Evolutionary conservation across 92 coral and sea anemone species (phyloP).

Genomic region (Parazoanthus darwini): DNA sequence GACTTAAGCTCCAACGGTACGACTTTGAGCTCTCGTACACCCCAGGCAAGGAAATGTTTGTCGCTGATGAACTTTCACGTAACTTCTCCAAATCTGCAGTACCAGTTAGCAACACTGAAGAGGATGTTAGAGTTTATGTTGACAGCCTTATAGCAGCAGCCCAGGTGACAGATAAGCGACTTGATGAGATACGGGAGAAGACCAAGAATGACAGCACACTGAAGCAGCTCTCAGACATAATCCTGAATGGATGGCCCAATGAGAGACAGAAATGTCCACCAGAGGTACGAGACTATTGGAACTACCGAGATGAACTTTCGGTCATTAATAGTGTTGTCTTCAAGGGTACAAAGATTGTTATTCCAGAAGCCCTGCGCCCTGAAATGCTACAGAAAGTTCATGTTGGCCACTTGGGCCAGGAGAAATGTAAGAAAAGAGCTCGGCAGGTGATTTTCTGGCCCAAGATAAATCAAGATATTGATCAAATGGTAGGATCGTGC

Average conservation of each 20-base stretch:
- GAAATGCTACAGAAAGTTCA: constrained; percentile 33
- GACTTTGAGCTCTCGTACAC: constrained; percentile 10
- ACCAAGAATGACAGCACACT: constrained; percentile 26
- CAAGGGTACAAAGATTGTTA: constrained; percentile 15
- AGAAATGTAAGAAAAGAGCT: constrained; percentile 16
- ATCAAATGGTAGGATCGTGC: background rate
- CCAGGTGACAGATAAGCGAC: constrained; percentile 12
- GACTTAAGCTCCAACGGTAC: constrained; percentile 27
- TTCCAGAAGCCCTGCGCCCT: constrained; percentile 16
- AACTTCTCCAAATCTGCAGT: background rate
- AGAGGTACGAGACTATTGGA: constrained; percentile 26
- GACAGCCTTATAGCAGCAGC: background rate
- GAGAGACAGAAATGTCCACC: too few relatives aligned
- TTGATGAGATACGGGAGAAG: constrained; percentile 32
- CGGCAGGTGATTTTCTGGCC: constrained; percentile 9
- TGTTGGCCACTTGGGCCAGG: constrained; percentile 3
- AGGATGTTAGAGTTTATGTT: constrained; percentile 12
- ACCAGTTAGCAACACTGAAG: constrained; percentile 12
- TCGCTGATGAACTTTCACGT: constrained; percentile 20
- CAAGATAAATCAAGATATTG: background rate
- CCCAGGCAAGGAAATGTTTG: constrained; percentile 35
- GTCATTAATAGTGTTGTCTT: constrained; percentile 30
- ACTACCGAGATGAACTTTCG: constrained; percentile 44
- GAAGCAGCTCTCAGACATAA: constrained; percentile 23
- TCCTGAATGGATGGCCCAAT: background rate